phyloP scores from a whole-genome alignment of 2,113 vertebrate genomes.

The Seriola dumerili region DNA sequence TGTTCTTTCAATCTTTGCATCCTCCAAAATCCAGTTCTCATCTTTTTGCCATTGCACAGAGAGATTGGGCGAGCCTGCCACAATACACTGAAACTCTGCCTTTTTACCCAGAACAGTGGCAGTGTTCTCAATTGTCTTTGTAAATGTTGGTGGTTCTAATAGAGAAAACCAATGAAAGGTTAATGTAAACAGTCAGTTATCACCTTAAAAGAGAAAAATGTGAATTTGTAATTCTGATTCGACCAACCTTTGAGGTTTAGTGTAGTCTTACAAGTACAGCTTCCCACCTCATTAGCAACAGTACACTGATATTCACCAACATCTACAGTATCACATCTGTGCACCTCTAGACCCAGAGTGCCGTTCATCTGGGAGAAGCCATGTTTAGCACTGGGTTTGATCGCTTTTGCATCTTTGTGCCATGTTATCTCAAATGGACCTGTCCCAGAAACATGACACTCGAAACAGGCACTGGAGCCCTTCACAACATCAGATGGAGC shows the following conservation, averaged over 20 bases:
- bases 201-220: neutral
- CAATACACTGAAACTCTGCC: slow-evolving; percentile 87
- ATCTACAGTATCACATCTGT: slow-evolving; percentile 91
- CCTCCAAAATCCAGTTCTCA: slow-evolving; percentile 92
- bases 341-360: slow-evolving; percentile 88
- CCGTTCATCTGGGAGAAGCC: slow-evolving; percentile 85
- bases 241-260: slow-evolving; percentile 95
- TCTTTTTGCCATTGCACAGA: slow-evolving; percentile 96
- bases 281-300: slow-evolving; percentile 93
- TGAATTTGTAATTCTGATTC: neutral
- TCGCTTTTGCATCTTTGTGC: slow-evolving; percentile 94
- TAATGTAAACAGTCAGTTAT: slow-evolving; percentile 29
- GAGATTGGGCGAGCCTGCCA: slow-evolving; percentile 90
- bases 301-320: slow-evolving; percentile 95
- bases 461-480: slow-evolving; percentile 86
- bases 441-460: slow-evolving; percentile 91
- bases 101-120: slow-evolving; percentile 89
- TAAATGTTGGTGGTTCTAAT: slow-evolving; percentile 92
- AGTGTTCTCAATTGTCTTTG: slow-evolving; percentile 90
- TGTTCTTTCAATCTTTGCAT: slow-evolving; percentile 87
- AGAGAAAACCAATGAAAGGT: slow-evolving; percentile 65
- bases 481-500: slow-evolving; percentile 89
- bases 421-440: slow-evolving; percentile 93
- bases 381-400: slow-evolving; percentile 94
- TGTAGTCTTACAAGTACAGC: slow-evolving; percentile 90